phyloP scores from a whole-genome alignment of 2,797 vertebrate species.

The Psittacula echo region DNA sequence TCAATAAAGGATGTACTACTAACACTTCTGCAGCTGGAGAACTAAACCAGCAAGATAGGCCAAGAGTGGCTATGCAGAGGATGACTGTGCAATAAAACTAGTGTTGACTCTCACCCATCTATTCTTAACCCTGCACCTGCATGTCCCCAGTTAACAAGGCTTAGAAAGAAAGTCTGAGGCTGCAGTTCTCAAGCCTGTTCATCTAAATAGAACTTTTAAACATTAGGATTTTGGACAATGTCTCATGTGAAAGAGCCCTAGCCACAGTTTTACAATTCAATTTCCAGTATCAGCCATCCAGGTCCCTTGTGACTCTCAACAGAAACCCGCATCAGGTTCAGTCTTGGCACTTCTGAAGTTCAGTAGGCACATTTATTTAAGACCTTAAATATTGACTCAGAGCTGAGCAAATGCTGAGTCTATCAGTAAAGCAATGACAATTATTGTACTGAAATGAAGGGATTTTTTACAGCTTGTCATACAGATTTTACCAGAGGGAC shows the following conservation, averaged over 20 bases:
- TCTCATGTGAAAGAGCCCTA: not conserved
- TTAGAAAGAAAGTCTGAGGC: not conserved
- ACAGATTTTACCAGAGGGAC: not conserved
- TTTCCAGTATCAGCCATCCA: not conserved
- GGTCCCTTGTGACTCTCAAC: not conserved
- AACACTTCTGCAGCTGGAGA: not conserved
- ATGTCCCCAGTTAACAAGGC: not conserved
- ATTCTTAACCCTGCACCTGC: not conserved
- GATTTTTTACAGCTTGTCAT: not conserved
- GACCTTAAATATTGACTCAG: constrained; percentile 12
- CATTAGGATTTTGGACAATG: not conserved
- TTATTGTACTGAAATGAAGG: not conserved
- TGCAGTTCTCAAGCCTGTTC: not conserved
- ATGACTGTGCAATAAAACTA: not conserved
- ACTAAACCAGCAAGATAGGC: not conserved
- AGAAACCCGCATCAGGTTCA: not conserved
- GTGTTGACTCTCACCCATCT: not conserved
- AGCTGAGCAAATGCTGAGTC: constrained; percentile 3
- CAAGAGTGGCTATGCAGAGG: not conserved
- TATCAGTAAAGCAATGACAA: not conserved
- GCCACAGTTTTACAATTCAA: not conserved
- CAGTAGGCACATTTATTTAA: not conserved
- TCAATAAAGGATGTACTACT: not conserved
- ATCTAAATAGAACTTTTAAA: not conserved
- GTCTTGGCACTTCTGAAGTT: not conserved